These are phyloP conservation scores for Dendrocincla fuliginosa DNA, from an alignment of 2,797 vertebrate species.

Conservation along the genomic window DNA sequence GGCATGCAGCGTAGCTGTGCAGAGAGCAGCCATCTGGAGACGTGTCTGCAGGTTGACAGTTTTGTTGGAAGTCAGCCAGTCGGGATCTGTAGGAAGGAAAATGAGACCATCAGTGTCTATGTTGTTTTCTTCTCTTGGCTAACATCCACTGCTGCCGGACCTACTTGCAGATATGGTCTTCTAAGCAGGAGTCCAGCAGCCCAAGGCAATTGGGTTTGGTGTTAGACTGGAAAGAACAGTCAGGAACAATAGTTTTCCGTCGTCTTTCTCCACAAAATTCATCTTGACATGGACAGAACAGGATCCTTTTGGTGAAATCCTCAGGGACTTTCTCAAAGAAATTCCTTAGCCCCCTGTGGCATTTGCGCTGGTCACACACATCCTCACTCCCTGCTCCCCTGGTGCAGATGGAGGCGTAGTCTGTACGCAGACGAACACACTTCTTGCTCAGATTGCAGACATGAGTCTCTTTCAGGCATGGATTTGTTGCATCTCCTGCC, in stretches of 20 bases:
- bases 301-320: slow-evolving; percentile 86
- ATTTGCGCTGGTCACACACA: slow-evolving; percentile 86
- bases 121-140: neutral
- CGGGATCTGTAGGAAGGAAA: slow-evolving; percentile 84
- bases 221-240: slow-evolving; percentile 87
- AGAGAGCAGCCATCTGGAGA: slow-evolving; percentile 81
- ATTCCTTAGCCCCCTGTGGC: slow-evolving; percentile 83
- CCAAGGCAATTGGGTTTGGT: slow-evolving; percentile 87
- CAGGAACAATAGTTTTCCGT: slow-evolving; percentile 91
- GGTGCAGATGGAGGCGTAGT: slow-evolving; percentile 88
- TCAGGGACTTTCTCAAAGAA: slow-evolving; percentile 90
- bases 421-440: slow-evolving; percentile 87
- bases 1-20: slow-evolving; percentile 83
- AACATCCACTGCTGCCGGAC: neutral
- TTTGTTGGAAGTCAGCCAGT: slow-evolving; percentile 91
- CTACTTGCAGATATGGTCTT: slow-evolving; percentile 92
- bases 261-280: slow-evolving; percentile 88
- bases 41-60: slow-evolving; percentile 84
- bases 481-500: slow-evolving; percentile 71
- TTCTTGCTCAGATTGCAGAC: slow-evolving; percentile 88
- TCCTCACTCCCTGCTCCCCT: slow-evolving; percentile 64
- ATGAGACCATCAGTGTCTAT: slow-evolving; percentile 1
- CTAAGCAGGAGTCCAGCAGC: slow-evolving; percentile 83
- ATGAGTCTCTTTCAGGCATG: slow-evolving; percentile 88
- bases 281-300: slow-evolving; percentile 91